Evolutionary conservation across 2,113 vertebrate species (phyloP), one percentile per base, ranked within the genome.

Genomic region (Pyrgilauda ruficollis): DNA sequence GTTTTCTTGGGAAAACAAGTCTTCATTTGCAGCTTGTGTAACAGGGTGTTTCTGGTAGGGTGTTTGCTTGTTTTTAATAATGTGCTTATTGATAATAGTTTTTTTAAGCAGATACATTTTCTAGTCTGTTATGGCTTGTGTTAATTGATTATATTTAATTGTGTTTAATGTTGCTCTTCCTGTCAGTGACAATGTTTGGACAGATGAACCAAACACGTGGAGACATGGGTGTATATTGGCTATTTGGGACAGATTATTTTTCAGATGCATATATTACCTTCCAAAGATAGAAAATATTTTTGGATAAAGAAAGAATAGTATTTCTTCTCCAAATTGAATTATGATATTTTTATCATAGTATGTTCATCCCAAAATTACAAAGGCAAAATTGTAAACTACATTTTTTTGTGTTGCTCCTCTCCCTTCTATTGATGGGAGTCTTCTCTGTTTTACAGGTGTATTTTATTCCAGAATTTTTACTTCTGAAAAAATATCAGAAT

Each of bases 381-480:
- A 33, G 22, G 7, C 5, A 43, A 52, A 80, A 66, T 17, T 77
- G 9, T 66, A 70, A 87, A 30, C 13, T 62, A 14, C 17, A 1
- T 5, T 15, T 77, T 62, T 61, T 58, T 35, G 4, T 69, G 23
- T 24, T 77, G 16, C 7, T 84, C 59, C 11, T 62, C 13, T 59
- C 23, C 15, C 13, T 69, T 73, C 46, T 58, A 10, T 17, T 53
- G 28, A 53, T 9, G 5, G 8, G 12, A 37, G 6, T 27, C 15
- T 26, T n/a, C 33, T 41, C 12, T 50, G 11, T 15, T 83, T 62
- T 16, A 19, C 2, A 22, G 0, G 0, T 4, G 11, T 7, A 27
- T 33, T 91, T 93, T 39, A 56, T 27, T 44, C 10, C 11, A 37
- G 9, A 53, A 41, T 3, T 53, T 47, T 30, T 52, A 5, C 7